A percentile compares a stretch with the other conserved stretches of the same genome.
phyloP scores from a whole-genome alignment of 2,113 vertebrate genomes.

The Mesoclemmys tuberculata region DNA sequence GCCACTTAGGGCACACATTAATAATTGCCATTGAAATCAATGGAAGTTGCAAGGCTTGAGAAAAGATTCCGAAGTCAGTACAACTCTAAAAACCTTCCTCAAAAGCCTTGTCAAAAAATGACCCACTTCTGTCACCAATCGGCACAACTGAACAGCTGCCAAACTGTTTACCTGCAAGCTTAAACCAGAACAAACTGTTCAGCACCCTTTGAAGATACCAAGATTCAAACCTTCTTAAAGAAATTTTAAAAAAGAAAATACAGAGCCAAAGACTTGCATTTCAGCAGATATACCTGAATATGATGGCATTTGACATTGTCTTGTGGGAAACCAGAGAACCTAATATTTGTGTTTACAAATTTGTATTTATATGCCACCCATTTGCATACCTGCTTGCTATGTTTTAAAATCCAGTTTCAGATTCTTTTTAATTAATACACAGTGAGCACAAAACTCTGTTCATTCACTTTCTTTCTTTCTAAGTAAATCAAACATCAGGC shows the following conservation, averaged over 20 bases:
- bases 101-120: not conserved
- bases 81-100: not conserved
- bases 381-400: not conserved
- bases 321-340: not conserved
- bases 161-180: not conserved
- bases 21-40: not conserved
- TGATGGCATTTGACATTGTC: rapidly evolving
- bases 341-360: not conserved
- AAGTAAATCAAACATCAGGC: not conserved
- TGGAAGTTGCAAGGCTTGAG: not conserved
- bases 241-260: not conserved
- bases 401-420: not conserved
- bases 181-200: not conserved
- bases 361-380: not conserved
- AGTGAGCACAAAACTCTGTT: not conserved
- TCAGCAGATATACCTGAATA: not conserved
- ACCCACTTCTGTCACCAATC: not conserved
- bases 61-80: not conserved
- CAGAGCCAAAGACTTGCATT: not conserved
- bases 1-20: not conserved
- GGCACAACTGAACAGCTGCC: not conserved
- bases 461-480: not conserved
- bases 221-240: not conserved
- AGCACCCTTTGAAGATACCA: not conserved
- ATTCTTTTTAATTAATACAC: not conserved